Evolutionary conservation across 2,113 vertebrate species (phyloP).

Genomic region (Trinectes maculatus): DNA sequence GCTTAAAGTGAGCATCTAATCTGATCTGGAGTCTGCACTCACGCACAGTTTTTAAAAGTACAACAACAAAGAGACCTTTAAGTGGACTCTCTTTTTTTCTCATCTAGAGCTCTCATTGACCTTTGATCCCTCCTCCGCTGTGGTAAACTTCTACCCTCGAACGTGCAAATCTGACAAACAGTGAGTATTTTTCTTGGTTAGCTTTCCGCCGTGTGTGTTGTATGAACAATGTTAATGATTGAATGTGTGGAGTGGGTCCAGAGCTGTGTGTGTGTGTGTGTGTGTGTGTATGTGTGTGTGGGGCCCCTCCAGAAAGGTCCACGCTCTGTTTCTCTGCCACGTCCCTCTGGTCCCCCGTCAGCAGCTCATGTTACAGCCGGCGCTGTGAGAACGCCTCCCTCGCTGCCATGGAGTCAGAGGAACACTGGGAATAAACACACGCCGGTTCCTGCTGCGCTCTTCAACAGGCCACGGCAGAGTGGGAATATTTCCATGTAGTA

Average conservation of each 20-base stretch:
- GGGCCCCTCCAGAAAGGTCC: slow-evolving; percentile 47
- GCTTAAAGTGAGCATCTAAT: slow-evolving; percentile 22
- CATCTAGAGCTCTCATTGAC: slow-evolving; percentile 3
- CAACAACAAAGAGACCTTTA: no score
- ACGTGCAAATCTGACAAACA: slow-evolving; percentile 38
- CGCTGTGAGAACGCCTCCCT: no score
- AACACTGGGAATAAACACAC: no score
- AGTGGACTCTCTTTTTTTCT: no score
- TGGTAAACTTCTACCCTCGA: slow-evolving; percentile 26
- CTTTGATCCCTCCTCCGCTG: slow-evolving; percentile 7
- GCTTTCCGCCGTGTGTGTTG: slow-evolving; percentile 36
- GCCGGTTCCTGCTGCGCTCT: no score
- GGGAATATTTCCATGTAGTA: slow-evolving; percentile 28
- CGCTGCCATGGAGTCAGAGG: no score
- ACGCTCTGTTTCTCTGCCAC: slow-evolving; percentile 13
- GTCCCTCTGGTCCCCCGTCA: not conserved
- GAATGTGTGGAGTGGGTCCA: slow-evolving; percentile 24
- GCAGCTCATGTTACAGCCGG: slow-evolving; percentile 26
- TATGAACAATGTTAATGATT: slow-evolving; percentile 68
- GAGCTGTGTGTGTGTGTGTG: no score
- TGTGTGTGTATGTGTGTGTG: no score
- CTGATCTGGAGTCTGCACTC: slow-evolving; percentile 12
- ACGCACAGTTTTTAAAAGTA: not conserved
- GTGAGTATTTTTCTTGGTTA: slow-evolving; percentile 64
- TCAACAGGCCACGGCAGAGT: slow-evolving; percentile 19